These are phyloP conservation scores for Tinea semifulvella DNA, from an alignment of 2,888 invertebrate genomes.

Conservation along the genomic window DNA sequence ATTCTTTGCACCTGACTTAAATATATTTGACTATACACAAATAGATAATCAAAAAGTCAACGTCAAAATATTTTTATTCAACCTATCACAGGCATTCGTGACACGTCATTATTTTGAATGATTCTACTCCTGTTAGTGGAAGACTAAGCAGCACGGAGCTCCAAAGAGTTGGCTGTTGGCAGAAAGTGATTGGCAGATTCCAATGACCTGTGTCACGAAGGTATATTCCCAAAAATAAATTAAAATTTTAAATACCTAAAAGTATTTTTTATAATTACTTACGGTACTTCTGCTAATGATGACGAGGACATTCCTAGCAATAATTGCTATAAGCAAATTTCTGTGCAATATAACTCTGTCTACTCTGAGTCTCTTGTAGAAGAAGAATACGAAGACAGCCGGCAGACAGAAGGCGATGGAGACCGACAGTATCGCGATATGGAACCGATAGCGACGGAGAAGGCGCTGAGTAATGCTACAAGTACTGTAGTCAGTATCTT, in stretches of 20 bases:
- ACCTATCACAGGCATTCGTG: too few relatives aligned
- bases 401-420: conserved; percentile 64
- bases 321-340: conserved; percentile 67
- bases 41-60: too few relatives aligned
- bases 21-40: too few relatives aligned
- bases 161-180: too few relatives aligned
- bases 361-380: conserved; percentile 60
- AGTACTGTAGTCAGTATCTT: conserved; percentile 63
- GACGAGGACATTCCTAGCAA: conserved; percentile 64
- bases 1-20: too few relatives aligned
- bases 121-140: too few relatives aligned
- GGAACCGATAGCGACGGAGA: conserved; percentile 56
- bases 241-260: not conserved
- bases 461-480: conserved; percentile 66
- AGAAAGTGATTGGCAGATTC: too few relatives aligned
- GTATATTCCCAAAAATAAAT: not conserved
- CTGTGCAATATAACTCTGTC: conserved; percentile 67
- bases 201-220: too few relatives aligned
- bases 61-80: too few relatives aligned
- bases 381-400: conserved; percentile 64
- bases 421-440: conserved; percentile 58
- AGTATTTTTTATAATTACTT: conserved; percentile 21
- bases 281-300: conserved; percentile 65
- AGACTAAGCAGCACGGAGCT: too few relatives aligned
- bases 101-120: too few relatives aligned